These are phyloP conservation scores for Peromyscus maniculatus DNA, from an alignment of 2,113 vertebrate species.

Conservation along the genomic window DNA sequence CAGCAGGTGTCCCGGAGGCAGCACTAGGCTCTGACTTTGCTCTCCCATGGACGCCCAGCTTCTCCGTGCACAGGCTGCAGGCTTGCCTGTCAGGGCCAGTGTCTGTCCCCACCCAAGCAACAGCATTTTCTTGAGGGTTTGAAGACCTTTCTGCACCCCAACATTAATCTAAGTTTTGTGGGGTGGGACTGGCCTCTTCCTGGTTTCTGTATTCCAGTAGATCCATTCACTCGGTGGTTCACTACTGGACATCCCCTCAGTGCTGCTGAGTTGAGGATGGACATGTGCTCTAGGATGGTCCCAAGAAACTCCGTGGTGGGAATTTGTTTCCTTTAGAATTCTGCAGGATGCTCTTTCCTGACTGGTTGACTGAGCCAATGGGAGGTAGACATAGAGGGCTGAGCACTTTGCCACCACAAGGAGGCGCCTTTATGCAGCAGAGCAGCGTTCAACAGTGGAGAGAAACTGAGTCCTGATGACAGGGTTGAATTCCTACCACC, in stretches of 20 bases:
- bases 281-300: background rate
- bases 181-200: background rate
- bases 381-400: background rate
- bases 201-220: background rate
- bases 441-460: background rate
- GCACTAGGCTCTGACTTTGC: background rate
- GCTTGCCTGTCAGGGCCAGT: background rate
- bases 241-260: no score
- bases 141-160: background rate
- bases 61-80: background rate
- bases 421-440: background rate
- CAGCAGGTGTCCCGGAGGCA: background rate
- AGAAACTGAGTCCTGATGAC: background rate
- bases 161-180: background rate
- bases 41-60: background rate
- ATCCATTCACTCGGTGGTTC: background rate
- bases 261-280: background rate
- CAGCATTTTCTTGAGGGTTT: background rate
- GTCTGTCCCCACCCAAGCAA: background rate
- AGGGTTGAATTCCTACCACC: background rate
- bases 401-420: background rate
- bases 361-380: background rate
- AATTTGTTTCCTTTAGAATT: background rate
- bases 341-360: background rate
- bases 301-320: background rate